Evolutionary conservation across 2,888 invertebrate species (phyloP).

Genomic region (Noctua comes): DNA sequence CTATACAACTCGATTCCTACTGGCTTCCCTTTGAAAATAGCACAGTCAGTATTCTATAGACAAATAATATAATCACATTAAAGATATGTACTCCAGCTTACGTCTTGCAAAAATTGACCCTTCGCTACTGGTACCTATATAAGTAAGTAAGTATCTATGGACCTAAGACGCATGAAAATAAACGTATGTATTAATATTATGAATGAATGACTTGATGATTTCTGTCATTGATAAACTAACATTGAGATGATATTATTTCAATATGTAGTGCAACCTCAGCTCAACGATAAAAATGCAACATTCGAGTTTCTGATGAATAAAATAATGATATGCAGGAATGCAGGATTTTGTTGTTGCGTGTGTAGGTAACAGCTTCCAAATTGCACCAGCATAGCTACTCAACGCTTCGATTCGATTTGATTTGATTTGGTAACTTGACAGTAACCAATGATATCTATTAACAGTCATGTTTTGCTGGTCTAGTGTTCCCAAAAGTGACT

Average conservation of each 20-base stretch:
- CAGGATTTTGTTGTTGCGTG: conserved; percentile 2
- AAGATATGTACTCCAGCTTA: no score
- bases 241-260: not conserved
- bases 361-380: not conserved
- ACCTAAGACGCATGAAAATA: not conserved
- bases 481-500: not conserved
- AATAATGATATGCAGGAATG: conserved; percentile 5
- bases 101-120: no score
- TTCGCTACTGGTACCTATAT: no score
- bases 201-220: not conserved
- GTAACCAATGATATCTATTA: not conserved
- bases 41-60: no score
- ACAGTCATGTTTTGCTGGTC: not conserved
- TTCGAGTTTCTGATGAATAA: conserved; percentile 26
- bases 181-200: not conserved
- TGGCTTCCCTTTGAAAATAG: no score
- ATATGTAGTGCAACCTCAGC: conserved; percentile 33
- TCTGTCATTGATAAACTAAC: not conserved
- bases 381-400: no score
- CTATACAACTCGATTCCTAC: no score
- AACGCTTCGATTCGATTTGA: no score
- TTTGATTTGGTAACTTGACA: not conserved
- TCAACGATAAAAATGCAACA: conserved; percentile 27
- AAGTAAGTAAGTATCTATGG: no score
- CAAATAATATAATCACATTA: no score